Evolutionary conservation across 1,140 invertebrate species (phyloP).

Genomic region (Drosophila littoralis): DNA sequence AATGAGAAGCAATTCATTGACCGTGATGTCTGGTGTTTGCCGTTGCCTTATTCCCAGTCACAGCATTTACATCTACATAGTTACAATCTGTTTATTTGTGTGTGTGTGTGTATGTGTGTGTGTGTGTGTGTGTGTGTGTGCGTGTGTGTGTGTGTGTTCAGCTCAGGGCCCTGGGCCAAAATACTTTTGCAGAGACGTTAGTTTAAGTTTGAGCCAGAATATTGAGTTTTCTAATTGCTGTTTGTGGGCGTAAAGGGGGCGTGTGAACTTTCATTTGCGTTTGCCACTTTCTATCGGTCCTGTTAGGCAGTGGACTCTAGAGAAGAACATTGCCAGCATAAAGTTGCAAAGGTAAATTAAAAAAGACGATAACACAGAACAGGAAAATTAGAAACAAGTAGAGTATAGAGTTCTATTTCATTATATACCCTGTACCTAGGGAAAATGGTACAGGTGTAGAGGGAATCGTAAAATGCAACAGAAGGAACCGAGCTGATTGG

Average conservation of each 20-base stretch:
- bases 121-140: constrained; percentile 9
- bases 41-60: constrained; percentile 45
- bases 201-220: constrained; percentile 33
- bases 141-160: constrained; percentile 12
- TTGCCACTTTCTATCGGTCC: constrained; percentile 13
- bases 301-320: background rate
- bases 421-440: background rate
- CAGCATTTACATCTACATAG: constrained; percentile 42
- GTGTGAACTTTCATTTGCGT: constrained; percentile 26
- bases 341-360: constrained; percentile 22
- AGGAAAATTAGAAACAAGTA: background rate
- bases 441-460: no score
- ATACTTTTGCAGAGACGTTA: constrained; percentile 48
- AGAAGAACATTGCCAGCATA: constrained; percentile 6
- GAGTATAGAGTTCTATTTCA: background rate
- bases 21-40: constrained; percentile 73
- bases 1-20: constrained; percentile 80
- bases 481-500: no score
- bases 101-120: constrained; percentile 16
- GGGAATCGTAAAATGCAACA: no score
- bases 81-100: background rate
- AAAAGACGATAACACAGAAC: background rate
- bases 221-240: constrained; percentile 53
- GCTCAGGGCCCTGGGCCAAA: constrained; percentile 62
- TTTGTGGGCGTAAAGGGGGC: constrained; percentile 51